Conservation (phyloP, 2,888 invertebrate genomes). For the Chrysina gloriosa region DNA sequence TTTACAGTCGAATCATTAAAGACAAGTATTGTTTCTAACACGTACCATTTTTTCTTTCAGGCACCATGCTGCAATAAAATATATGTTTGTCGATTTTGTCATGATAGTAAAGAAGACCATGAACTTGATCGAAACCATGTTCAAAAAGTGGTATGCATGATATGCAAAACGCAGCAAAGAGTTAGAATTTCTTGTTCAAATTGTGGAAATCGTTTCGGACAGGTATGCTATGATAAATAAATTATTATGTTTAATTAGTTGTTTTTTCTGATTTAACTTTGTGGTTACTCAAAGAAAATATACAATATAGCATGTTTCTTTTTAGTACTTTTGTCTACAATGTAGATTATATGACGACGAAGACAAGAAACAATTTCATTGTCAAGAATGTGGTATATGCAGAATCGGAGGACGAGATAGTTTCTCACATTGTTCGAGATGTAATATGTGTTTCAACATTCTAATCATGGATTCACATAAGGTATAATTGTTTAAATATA, state of each 20-base stretch:
- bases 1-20: background rate
- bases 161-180: constrained; percentile 79
- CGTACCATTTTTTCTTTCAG: constrained; percentile 65
- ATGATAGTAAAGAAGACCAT: constrained; percentile 83
- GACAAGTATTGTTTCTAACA: constrained; percentile 8
- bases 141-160: constrained; percentile 79
- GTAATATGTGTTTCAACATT: constrained; percentile 85
- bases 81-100: constrained; percentile 85
- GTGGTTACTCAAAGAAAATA: too few species aligned
- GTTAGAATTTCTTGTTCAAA: constrained; percentile 78
- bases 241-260: background rate
- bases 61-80: constrained; percentile 86
- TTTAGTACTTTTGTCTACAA: constrained; percentile 80
- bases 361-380: constrained; percentile 86
- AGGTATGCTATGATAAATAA: constrained; percentile 65
- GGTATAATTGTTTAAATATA: constrained; percentile 64
- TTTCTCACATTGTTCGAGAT: constrained; percentile 85
- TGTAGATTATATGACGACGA: constrained; percentile 87
- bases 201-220: constrained; percentile 78
- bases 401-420: constrained; percentile 83
- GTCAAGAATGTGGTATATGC: constrained; percentile 85
- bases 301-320: too few species aligned
- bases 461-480: constrained; percentile 79
- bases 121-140: constrained; percentile 81
- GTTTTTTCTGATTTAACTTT: too few species aligned